Evolutionary conservation across 1,140 invertebrate genomes (phyloP), one percentile per base, ranked within the genome.

Genomic region (Drosophila leontia): DNA sequence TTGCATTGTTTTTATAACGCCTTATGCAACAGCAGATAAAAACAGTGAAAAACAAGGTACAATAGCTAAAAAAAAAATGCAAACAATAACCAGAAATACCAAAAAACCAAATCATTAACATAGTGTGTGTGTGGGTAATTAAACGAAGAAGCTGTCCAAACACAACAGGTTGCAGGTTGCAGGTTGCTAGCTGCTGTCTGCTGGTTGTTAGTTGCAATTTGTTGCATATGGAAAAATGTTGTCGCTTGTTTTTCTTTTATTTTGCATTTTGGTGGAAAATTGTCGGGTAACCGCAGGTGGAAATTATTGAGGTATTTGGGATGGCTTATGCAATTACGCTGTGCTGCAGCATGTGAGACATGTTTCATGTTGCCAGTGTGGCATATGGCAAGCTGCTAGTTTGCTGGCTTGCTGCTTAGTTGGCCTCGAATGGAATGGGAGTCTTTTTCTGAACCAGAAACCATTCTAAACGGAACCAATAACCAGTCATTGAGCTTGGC

Each of bases 31-130:
- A 12, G 11, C 37, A 69, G 60, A 53, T 69, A 41, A 39, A 60
- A 58, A 77, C 2, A 9, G 8, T 8, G 12, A 47, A 12, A 60
- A 32, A 39, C 26, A 57, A 75, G 34, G 34, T 15, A 61, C 67
- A 78, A 63, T 48, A 13, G 48, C n/a, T 5, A n/a, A n/a, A 19
- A 19, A 44, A 60, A 69, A 72, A 70, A 63, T 55, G 45, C 60
- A 62, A 88, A 88, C 82, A 88, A 88, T 88, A 88, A 88, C 85
- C 85, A 88, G 86, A 88, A 88, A 90, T 81, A 42, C 75, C 65
- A 23, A 71, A 69, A 67, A 71, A 50, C 65, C 35, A 77, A 76
- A 80, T 71, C 61, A 82, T 88, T 84, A 78, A 69, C 84, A 88
- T 88, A 88, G 47, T 67, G 56, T 59, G 50, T 26, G 12, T 51